Evolutionary conservation across 2,888 invertebrate species (phyloP).

Genomic region (Proisotoma minuta): DNA sequence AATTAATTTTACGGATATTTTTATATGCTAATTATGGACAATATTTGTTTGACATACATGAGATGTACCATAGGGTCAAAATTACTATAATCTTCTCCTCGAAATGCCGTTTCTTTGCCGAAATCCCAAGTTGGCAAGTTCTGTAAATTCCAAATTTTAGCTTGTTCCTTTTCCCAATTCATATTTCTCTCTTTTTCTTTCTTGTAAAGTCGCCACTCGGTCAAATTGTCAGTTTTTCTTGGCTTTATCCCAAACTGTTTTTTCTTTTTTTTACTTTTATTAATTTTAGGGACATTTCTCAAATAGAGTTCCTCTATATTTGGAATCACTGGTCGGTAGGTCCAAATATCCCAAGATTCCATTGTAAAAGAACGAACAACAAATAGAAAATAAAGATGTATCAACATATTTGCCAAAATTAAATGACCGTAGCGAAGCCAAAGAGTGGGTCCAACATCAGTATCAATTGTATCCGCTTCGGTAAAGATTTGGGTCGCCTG

Average conservation of each 20-base stretch:
- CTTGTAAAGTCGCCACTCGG: background rate
- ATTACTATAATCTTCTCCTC: background rate
- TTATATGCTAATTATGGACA: too few species aligned
- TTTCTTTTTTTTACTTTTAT: background rate
- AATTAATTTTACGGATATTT: too few species aligned
- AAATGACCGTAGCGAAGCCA: constrained; percentile 4
- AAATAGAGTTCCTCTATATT: background rate
- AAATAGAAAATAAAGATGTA: constrained; percentile 15
- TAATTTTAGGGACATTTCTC: background rate
- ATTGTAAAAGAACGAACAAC: constrained; percentile 18
- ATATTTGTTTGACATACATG: too few species aligned
- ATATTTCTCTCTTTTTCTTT: background rate
- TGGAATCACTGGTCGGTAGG: background rate
- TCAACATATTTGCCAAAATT: background rate
- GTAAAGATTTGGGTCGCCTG: too few species aligned
- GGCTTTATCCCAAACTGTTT: background rate
- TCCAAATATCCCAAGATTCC: constrained; percentile 21
- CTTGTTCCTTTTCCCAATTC: background rate
- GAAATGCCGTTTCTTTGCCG: background rate
- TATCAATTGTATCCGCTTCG: too few species aligned
- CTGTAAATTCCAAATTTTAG: too few species aligned
- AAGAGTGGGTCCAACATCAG: background rate
- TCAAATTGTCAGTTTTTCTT: background rate
- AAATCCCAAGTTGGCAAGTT: background rate
- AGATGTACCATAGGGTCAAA: background rate